Base-by-base conservation (phyloP, 53 echinoderm and acorn worm genomes). In the Stichopus horrens region DNA sequence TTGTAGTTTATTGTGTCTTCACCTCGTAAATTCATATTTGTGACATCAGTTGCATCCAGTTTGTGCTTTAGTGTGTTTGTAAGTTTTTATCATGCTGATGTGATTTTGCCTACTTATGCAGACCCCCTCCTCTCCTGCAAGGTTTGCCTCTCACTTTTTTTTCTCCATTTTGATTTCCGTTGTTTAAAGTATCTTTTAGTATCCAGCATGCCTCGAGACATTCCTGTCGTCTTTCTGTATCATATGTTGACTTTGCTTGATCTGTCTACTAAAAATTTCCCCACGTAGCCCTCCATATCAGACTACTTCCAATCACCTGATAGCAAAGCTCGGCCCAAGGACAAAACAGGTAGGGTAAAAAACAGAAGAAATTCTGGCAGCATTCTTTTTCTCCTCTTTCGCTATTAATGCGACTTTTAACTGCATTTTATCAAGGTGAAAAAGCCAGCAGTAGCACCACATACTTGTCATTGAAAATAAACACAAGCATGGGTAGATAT, bases 261-360 rank as follows among this genome's bases (percentile, higher is more conserved):
- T 66, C 21, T 86, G 71, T 86, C 9, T 77, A 54, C 54, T 86
- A 53, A 86, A 65, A 52, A 52, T 68, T 86, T 66, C 71, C 66
- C 66, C 53, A 51, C 66, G 86, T 86, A 86, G 86, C 60, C 60
- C 66, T 86, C 86, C 23, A 86, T 86, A 86, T 86, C 86, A 86
- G 86, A 86, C 71, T 86, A 86, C 86, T 66, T 86, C 66, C 66
- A 86, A 65, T 86, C 86, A 81, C 81, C 81, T 18, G 81, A 81
- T 81, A 81, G 81, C 57, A 81, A 81, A 58, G 81, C 81, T 6
- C 81, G 81, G 81, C 81, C 81, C 57, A 81, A 56, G 58, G 81
- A 81, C 81, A 81, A 56, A 56, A 57, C 81, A 81, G 81, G 81
- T 81, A 81, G 56, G 81, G 16, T 71, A 11, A 77, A 77, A 77